phyloP scores from a whole-genome alignment of 2,113 vertebrate species.

The Vimba vimba region DNA sequence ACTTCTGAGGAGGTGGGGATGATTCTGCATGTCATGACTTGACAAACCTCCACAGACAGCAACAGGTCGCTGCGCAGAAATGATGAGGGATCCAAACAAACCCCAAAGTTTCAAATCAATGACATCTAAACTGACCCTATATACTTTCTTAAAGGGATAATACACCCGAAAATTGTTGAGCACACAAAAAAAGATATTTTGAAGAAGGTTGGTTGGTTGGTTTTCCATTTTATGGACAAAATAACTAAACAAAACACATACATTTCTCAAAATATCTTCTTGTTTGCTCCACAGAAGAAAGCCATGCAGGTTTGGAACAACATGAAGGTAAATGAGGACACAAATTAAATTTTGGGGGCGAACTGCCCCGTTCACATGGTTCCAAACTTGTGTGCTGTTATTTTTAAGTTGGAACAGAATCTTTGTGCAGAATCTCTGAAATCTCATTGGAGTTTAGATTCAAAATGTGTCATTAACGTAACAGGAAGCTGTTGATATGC shows the following conservation, averaged over 20 bases:
- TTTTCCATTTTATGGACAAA: not conserved
- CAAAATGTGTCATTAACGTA: no score
- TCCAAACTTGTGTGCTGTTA: no score
- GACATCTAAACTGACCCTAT: not conserved
- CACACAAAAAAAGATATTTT: not conserved
- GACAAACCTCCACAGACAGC: conserved; percentile 42
- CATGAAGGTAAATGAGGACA: no score
- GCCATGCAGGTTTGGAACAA: no score
- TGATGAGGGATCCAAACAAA: not conserved
- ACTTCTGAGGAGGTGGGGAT: conserved; percentile 37
- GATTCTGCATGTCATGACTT: not conserved
- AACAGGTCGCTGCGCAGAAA: conserved; percentile 39
- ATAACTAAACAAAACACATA: not conserved
- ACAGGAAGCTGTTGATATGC: not conserved
- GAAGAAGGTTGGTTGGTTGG: not conserved
- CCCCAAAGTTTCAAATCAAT: not conserved
- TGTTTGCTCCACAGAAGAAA: no score
- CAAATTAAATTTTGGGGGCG: no score
- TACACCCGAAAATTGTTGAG: not conserved
- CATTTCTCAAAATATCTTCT: no score
- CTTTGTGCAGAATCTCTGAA: no score
- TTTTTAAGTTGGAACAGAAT: no score
- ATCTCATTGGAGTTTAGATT: no score
- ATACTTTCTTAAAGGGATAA: not conserved
- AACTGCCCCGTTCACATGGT: no score